Conservation (phyloP, 2,888 invertebrate genomes). For the Synergus umbraculus region DNA sequence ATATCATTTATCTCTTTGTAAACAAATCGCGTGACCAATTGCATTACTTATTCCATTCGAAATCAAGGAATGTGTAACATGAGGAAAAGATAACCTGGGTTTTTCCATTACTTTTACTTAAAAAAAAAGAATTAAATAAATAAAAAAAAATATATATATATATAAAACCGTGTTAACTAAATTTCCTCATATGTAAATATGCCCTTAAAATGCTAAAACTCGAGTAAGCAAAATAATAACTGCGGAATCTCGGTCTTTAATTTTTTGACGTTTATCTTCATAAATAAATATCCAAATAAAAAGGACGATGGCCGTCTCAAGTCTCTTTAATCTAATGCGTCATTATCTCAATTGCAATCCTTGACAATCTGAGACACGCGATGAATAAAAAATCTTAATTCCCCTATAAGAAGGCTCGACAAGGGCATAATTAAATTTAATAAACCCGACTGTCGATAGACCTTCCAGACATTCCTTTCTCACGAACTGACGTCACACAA, state of each 20-base stretch:
- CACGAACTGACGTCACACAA: conserved; percentile 64
- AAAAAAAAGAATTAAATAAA: too few relatives aligned
- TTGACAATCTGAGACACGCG: neutral
- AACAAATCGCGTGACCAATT: neutral
- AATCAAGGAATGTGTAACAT: too few relatives aligned
- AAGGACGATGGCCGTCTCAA: neutral
- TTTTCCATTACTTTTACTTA: too few relatives aligned
- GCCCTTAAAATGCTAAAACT: neutral
- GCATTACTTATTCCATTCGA: neutral
- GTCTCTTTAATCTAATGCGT: neutral
- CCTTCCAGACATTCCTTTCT: conserved; percentile 56
- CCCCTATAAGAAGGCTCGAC: conserved; percentile 15
- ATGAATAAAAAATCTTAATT: conserved; percentile 1
- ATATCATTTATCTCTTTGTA: conserved; percentile 24
- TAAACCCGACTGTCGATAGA: conserved; percentile 55
- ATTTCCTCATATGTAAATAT: too few relatives aligned
- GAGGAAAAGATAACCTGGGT: too few relatives aligned
- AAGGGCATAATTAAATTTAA: conserved; percentile 66
- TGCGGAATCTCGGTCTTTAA: neutral
- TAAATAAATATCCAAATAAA: neutral
- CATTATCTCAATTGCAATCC: neutral
- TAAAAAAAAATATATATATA: too few relatives aligned
- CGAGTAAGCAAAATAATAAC: neutral
- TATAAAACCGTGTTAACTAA: too few relatives aligned
- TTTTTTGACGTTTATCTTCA: neutral